Percentiles rank a stretch among this genome's conserved stretches.
phyloP scores from a whole-genome alignment of 1,140 invertebrate species.

The Hetaerina americana region DNA sequence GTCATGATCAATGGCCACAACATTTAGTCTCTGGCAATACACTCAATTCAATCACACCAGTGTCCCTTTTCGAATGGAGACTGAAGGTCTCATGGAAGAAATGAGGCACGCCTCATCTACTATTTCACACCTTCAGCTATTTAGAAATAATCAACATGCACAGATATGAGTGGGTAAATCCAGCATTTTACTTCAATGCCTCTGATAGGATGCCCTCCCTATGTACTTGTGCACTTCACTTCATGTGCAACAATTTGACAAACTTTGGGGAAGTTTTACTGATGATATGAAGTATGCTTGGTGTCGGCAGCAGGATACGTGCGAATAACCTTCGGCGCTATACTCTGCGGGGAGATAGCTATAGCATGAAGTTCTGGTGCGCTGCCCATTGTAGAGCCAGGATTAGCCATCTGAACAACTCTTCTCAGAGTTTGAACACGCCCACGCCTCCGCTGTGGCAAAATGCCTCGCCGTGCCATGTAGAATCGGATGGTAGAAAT shows the following conservation, averaged over 20 bases:
- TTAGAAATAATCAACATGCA: background rate
- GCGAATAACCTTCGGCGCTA: background rate
- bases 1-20: background rate
- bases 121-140: background rate
- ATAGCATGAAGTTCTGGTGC: background rate
- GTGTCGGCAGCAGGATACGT: background rate
- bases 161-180: background rate
- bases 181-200: background rate
- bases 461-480: constrained; percentile 66
- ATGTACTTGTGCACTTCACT: background rate
- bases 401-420: background rate
- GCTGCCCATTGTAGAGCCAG: background rate
- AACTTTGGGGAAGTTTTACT: background rate
- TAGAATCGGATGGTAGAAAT: constrained; percentile 73
- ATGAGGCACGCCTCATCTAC: background rate
- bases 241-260: background rate
- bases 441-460: constrained; percentile 58
- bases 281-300: background rate
- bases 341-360: background rate
- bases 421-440: constrained; percentile 21
- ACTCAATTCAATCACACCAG: background rate
- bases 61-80: background rate
- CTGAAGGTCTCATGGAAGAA: background rate
- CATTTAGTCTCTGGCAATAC: background rate
- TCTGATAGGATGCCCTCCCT: background rate